Conservation (phyloP, 2,113 vertebrate species). For the Poeciliopsis prolifica region DNA sequence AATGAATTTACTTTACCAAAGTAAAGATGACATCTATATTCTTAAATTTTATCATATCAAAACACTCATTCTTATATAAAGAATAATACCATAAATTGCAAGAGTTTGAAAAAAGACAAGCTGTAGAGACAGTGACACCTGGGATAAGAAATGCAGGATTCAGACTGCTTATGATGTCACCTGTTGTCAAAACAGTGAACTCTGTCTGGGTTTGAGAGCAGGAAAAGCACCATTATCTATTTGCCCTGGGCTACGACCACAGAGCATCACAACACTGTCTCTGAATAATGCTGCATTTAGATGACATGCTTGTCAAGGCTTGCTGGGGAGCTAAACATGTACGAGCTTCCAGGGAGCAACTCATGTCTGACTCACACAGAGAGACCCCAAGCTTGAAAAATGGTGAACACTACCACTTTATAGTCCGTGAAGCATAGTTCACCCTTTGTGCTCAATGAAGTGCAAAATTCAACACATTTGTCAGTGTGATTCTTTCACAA, state of each 20-base stretch:
- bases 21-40: neutral
- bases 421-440: constrained; percentile 31
- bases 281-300: constrained; percentile 52
- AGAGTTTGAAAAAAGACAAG: neutral
- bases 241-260: constrained; percentile 54
- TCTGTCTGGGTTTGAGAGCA: constrained; percentile 48
- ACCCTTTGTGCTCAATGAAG: constrained; percentile 47
- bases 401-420: constrained; percentile 55
- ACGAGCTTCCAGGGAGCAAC: constrained; percentile 49
- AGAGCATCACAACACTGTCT: constrained; percentile 65
- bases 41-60: neutral
- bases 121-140: constrained; percentile 12
- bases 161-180: constrained; percentile 48
- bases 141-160: constrained; percentile 10
- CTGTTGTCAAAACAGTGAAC: constrained; percentile 41
- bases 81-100: neutral
- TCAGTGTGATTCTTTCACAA: constrained; percentile 38
- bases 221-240: constrained; percentile 58
- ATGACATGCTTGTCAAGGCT: constrained; percentile 72
- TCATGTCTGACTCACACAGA: constrained; percentile 61
- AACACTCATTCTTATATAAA: neutral
- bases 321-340: constrained; percentile 63
- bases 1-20: neutral
- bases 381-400: constrained; percentile 49
- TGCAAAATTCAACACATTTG: constrained; percentile 33